phyloP scores from a whole-genome alignment of 2,113 vertebrate species.

The Coturnix japonica region DNA sequence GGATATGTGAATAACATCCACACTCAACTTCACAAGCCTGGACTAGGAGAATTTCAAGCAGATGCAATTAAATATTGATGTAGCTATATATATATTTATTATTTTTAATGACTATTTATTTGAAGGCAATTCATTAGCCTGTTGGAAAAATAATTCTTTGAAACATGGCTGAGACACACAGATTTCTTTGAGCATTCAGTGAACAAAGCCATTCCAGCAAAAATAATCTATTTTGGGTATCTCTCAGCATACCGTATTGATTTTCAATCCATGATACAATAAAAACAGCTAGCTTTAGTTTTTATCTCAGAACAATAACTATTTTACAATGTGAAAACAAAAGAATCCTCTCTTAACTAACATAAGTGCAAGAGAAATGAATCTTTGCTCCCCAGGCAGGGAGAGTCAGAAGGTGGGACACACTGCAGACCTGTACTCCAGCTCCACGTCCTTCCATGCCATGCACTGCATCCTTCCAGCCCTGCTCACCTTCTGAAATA shows the following conservation, averaged over 20 bases:
- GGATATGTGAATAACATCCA: not conserved
- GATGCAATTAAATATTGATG: constrained; percentile 42
- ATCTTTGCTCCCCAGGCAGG: not conserved
- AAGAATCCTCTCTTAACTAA: not conserved
- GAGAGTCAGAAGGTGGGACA: not conserved
- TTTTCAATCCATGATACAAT: not conserved
- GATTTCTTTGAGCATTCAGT: not conserved
- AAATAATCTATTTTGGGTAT: not conserved
- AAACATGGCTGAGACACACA: not conserved
- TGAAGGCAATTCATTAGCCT: constrained; percentile 41
- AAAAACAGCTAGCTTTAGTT: not conserved
- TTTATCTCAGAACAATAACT: not conserved
- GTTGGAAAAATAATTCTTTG: not conserved
- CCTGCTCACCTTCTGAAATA: not conserved
- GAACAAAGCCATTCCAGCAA: not conserved
- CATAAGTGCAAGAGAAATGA: accelerated
- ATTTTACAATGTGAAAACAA: not conserved
- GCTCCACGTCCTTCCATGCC: not conserved
- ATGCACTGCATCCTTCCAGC: not conserved
- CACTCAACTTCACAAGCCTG: not conserved
- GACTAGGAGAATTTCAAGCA: not conserved
- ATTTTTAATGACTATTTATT: not conserved
- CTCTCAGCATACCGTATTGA: not conserved
- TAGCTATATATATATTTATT: not conserved
- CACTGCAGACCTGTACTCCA: accelerated